Base-by-base conservation (phyloP, 2,888 invertebrate genomes). In the Gymnosoma rotundatum region DNA sequence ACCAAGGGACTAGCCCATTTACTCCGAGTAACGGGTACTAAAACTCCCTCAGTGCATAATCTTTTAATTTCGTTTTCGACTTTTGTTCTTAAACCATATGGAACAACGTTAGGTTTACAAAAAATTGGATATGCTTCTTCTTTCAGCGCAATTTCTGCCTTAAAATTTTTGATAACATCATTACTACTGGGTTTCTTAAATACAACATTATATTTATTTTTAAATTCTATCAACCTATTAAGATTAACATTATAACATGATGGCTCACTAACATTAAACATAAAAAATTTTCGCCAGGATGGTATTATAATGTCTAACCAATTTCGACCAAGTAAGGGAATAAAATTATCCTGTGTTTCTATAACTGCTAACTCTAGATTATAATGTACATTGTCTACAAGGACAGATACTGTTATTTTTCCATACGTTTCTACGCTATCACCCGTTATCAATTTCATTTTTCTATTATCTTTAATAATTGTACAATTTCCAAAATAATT, bases 1-100 rank as follows among this genome's bases (percentile, higher is more conserved):
- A 85, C 82, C 16, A 85, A 10, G 6, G 85, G 83, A 66, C 83
- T 80, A 8, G 85, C 79, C 79, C 75, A 82, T 56, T 38, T 82
- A 61, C 72, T 84, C 12, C 80, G 18, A 14, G 63, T 82, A 0
- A 82, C 78, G 2, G 82, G 78, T 10, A 85, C 25, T 18, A 82
- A 60, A 25, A 78, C 67, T n/a, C 67, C 79, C 3, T 64, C 61
- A 12, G 21, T 21, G 67, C 78, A 70, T 5, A 85, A 66, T 38
- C 75, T n/a, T 32, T 60, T 69, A 1, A 82, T 74, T 58, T 85
- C 78, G 2, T 50, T 21, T n/a, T 85, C 75, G 38, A 82, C 82
- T 60, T 70, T 82, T 0, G 25, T 12, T n/a, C 61, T 67, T 54
- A 75, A 56, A 0, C 64, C 78, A 61, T 78, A 83, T 21, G 83